Evolutionary conservation across 2,888 invertebrate species (phyloP), one percentile per base, ranked within the genome.

Genomic region (Pomacea canaliculata): DNA sequence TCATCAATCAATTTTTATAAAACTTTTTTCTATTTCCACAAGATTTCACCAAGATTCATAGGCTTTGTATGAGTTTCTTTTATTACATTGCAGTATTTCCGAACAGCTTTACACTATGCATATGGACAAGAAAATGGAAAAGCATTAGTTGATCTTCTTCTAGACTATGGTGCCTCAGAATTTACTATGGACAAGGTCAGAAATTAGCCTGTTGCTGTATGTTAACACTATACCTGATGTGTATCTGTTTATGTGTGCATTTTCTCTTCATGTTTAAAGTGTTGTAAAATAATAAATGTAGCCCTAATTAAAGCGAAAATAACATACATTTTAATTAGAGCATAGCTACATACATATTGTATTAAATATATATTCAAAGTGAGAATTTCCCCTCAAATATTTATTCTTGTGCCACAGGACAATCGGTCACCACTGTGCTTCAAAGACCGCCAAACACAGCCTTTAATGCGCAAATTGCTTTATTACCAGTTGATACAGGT

Each of bases 21-120:
- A 3, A 37, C 37, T 37, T 37, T 37, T 37, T 37, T 37, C 5
- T 37, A 37, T 37, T 37, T 37, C 5, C 5, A 37, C 37, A 37
- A 37, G 37, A 37, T 37, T 37, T 37, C 4, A 37, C 37, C 37
- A 37, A 1, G 37, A 37, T 37, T 37, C 37, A 37, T 37, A 5
- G 37, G 4, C 37, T 37, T 37, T 37, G 37, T 37, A 37, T 37
- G 37, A 37, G 37, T 56, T 56, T 56, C 1, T 56, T 56, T 16
- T 56, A 8, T 56, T 56, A 2, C 1, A 16, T 56, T 56, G 16
- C 79, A 88, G 87, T 87, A 78, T 81, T 85, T 85, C 78, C 83
- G 89, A 37, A 87, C 89, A 62, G 86, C 86, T 5, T 81, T 88
- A 37, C 87, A 88, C 79, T 89, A 89, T 81, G 85, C 87, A n/a